phyloP scores from a whole-genome alignment of 2,888 invertebrate genomes.

The Syrista parreyssii region DNA sequence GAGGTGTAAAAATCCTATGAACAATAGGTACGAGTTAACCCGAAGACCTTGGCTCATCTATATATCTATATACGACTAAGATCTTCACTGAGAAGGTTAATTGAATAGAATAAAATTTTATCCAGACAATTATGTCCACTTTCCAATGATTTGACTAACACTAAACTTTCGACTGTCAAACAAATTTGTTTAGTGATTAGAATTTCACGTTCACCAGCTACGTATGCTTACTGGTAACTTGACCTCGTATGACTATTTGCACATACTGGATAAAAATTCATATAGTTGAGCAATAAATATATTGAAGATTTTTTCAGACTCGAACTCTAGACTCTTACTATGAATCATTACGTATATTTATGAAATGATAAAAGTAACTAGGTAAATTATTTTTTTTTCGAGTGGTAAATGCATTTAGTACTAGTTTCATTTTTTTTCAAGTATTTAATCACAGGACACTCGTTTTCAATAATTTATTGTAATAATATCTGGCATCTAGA shows the following conservation, averaged over 20 bases:
- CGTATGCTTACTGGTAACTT: background rate
- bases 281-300: background rate
- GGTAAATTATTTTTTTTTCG: background rate
- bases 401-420: background rate
- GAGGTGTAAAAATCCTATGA: background rate
- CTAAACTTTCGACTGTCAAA: background rate
- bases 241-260: background rate
- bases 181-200: background rate
- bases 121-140: background rate
- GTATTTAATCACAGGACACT: background rate
- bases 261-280: background rate
- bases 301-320: background rate
- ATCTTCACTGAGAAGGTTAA: background rate
- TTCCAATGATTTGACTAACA: background rate
- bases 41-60: background rate
- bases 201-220: background rate
- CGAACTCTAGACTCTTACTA: background rate
- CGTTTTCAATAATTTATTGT: background rate
- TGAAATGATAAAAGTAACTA: background rate
- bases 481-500: background rate
- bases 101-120: background rate
- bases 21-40: background rate
- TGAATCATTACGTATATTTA: background rate
- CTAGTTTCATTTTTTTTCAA: background rate
- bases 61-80: background rate